Percentiles rank a stretch among this genome's conserved stretches.
These are phyloP conservation scores for Urocynchramus pylzowi DNA, from an alignment of 2,113 vertebrate genomes.

Conservation along the genomic window DNA sequence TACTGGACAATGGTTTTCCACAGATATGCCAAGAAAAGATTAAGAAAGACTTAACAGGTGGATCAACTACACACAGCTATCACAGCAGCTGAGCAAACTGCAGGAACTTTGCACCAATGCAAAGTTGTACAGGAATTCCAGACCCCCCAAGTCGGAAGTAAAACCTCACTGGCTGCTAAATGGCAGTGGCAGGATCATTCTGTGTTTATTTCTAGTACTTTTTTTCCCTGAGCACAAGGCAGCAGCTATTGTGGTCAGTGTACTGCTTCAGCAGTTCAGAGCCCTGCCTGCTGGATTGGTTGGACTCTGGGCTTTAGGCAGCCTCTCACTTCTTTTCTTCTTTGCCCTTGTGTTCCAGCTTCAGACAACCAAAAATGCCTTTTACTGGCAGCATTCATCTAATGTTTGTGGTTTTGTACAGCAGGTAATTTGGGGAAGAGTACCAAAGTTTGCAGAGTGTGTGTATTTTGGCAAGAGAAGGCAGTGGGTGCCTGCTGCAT, in stretches of 20 bases:
- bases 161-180: not conserved
- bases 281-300: not conserved
- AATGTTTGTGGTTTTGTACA: not conserved
- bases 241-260: not conserved
- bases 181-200: not conserved
- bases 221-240: not conserved
- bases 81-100: not conserved
- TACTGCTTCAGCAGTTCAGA: not conserved
- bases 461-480: not conserved
- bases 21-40: not conserved
- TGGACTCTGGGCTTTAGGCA: not conserved
- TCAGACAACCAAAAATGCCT: not conserved
- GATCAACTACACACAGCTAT: not conserved
- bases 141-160: not conserved
- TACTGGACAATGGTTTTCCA: not conserved
- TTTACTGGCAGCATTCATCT: not conserved
- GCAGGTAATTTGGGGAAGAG: not conserved
- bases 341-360: not conserved
- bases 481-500: not conserved
- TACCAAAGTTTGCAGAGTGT: not conserved
- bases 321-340: not conserved
- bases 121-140: not conserved
- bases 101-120: not conserved
- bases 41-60: not conserved
- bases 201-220: not conserved